Conservation (phyloP, 2,797 vertebrate genomes). For the Erithacus rubecula region DNA sequence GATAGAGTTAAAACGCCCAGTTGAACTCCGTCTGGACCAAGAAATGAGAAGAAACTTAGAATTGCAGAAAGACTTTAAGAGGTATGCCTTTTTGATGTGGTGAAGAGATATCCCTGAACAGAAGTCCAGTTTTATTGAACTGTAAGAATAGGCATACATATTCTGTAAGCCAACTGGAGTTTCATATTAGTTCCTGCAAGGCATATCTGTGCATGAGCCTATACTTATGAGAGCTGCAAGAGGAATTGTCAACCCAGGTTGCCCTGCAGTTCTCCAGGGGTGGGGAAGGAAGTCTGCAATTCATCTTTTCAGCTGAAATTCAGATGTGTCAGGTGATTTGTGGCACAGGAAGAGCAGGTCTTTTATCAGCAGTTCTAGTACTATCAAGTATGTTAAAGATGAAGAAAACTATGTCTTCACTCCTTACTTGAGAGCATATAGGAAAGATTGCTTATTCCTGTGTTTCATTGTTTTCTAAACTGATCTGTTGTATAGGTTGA, state of each 20-base stretch:
- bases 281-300: not conserved
- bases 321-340: not conserved
- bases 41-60: constrained; percentile 89
- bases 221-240: not conserved
- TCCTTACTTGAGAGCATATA: not conserved
- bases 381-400: not conserved
- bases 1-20: constrained; percentile 79
- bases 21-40: constrained; percentile 84
- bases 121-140: not conserved
- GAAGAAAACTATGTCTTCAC: not conserved
- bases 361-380: not conserved
- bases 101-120: not conserved
- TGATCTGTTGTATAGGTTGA: constrained; percentile 75
- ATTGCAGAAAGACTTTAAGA: constrained; percentile 88
- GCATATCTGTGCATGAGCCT: not conserved
- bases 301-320: not conserved
- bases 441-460: not conserved
- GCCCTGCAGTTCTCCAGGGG: not conserved
- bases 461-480: not conserved
- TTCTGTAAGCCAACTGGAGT: not conserved
- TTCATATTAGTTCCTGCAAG: not conserved
- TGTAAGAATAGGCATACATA: accelerated
- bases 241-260: not conserved
- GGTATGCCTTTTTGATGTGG: constrained; percentile 73
- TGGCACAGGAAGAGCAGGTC: accelerated